Base-by-base conservation (phyloP, 2,888 invertebrate genomes). In the Deroplatys truncata region DNA sequence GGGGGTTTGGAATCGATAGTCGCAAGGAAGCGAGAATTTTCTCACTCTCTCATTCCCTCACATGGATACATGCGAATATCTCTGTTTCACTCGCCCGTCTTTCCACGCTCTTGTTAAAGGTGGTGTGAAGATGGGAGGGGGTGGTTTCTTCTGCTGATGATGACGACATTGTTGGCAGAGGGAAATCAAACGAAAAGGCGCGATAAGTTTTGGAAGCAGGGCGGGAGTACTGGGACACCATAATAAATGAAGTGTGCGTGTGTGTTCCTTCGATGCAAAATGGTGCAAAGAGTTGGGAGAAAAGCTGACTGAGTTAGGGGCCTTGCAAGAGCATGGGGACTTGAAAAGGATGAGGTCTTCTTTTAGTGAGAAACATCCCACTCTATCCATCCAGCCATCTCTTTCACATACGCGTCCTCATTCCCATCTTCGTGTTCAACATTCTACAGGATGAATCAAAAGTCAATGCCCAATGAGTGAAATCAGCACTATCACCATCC, bases 151-250 rank as follows among this genome's bases (percentile, higher is more conserved):
- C 83, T 72, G 56, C 83, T 43, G 25, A 83, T 83, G 87, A 87
- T 89, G 90, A 90, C 89, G 90, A 89, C 90, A 90, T 90, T 91
- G 90, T 91, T 91, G 90, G 82, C 90, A 90, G 56, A 72, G 86
- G 91, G 89, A 91, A 91, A 90, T 91, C 91, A 91, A 90, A 89
- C 90, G 91, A 90, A 91, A 91, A 90, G 90, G 83, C 84, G 89
- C 84, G 89, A 89, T 89, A 89, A 88, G 49, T 84, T 86, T 35
- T 16, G 82, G 49, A 28, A 43, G 28, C n/a, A 85, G 43, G n/a
- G 28, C 85, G 56, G 56, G 56, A 82, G 87, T 35, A 72, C 28
- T 31, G 83, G n/a, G 89, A 84, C 84, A 88, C 88, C 56, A 88
- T 89, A 87, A 90, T 89, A 90, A 90, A 90, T 90, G 90, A 90